Base-by-base conservation (phyloP, 2,113 vertebrate genomes). In the Neodontobutis hainanensis region DNA sequence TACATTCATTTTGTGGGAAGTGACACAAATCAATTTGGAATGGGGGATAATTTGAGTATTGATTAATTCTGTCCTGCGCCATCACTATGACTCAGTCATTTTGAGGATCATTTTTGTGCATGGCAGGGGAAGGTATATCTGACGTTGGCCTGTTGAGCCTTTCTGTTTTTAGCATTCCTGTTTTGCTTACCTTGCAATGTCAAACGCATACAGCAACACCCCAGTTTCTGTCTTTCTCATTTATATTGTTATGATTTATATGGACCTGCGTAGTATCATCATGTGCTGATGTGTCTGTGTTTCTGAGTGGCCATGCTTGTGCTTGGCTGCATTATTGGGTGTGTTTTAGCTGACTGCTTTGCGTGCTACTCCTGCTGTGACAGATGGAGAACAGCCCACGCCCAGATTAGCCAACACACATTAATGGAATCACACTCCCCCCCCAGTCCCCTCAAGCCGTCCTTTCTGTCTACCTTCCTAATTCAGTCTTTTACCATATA, bases 391-490 rank as follows among this genome's bases (percentile, higher is more conserved):
- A 3, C 78, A 81, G 85, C 74, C 85, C 74, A 90, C 85, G 57
- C 86, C 86, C 88, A 92, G 87, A 90, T 91, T 88, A 88, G 80
- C 75, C 88, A 70, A 90, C 75, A 78, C 71, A 88, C 72, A 84
- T 86, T 85, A 88, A 85, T 84, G 65, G 77, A 86, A 91, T 86
- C 83, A 45, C 64, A 74, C 45, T 63, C 67, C 51, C 70, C 68
- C 71, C 36, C 47, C 19, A 45, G 52, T 43, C 76, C 73, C 63
- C 43, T 62, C 66, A 42, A 76, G 52, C 57, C 43, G 59, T 63
- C 44, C 45, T 66, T 15, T 35, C 11, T 44, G n/a, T 61, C 6
- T 50, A 45, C 35, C 12, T 45, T 50, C 50, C 12, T 7, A 48
- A 70, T 36, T 61, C 15, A 67, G 3, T 62, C 42, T 66, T 47